Base-by-base conservation (phyloP, 1,140 invertebrate genomes). In the Chrysoperla carnea region DNA sequence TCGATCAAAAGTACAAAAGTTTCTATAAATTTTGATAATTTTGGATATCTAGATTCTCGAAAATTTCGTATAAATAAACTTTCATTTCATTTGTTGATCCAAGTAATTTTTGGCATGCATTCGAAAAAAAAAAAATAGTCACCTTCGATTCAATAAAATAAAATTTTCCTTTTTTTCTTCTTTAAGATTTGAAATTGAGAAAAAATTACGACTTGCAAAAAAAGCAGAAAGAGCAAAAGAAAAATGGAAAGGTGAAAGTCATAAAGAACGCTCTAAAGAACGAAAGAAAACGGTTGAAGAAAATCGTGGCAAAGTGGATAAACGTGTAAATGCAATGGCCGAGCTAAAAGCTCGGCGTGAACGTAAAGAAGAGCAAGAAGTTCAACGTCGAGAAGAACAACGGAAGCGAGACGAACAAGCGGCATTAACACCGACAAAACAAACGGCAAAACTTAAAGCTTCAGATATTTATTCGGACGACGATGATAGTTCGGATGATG, bases 381-480 rank as follows among this genome's bases (percentile, higher is more conserved):
- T 65, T 41, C 59, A 61, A 37, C 61, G 65, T 40, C 57, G 61
- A 5, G 66, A 67, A 43, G 63, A 67, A 23, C 84, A 90, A 50
- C 84, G 84, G 50, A 67, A 68, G 55, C 84, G 75, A 58, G 78
- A 72, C 53, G 65, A 75, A 33, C 55, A 54, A 37, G 52, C 57
- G 35, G 57, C 60, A 0, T 57, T 62, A 0, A 59, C 17, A 12
- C 11, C 15, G 3, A 15, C 54, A 42, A 59, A 60, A 43, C 56
- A 66, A 50, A 66, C 64, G 12, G 68, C 74, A 4, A 76, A 87
- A 57, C 64, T 91, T 40, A 93, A 91, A 66, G 85, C 88, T 0
- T 90, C 86, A 0, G 91, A 96, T 63, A 90, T 95, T 50, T 95
- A 95, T 61, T 94, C 90, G 0, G 91, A 95, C 59, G 90, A 94